Evolutionary conservation across 2,888 invertebrate genomes (phyloP), one percentile per base, ranked within the genome.

Genomic region (Drosophila antonietae): DNA sequence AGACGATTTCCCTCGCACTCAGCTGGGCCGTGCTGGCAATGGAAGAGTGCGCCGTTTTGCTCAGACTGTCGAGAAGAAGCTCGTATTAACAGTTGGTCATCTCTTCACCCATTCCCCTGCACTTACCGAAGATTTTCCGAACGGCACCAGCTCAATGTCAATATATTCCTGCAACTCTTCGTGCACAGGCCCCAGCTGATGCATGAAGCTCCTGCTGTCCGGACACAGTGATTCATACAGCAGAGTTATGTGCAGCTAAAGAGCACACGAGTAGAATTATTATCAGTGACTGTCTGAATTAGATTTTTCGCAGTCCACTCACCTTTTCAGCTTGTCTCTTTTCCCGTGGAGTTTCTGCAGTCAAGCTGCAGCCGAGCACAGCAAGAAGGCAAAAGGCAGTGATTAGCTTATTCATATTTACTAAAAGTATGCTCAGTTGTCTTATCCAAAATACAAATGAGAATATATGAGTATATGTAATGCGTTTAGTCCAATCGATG

Each of bases 1-100:
- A 95, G 93, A 63, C 94, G 92, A 85, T 95, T 95, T 5, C 95
- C 95, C 51, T 92, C 90, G 74, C 95, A 95, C 88, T 95, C 95
- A 0, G 91, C 78, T 0, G 94, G 93, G 0, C 95, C 95, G 83
- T 95, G 95, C 90, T 95, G 95, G 83, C 95, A 95, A 69, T 92
- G 88, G 79, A 95, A 95, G 0, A 93, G 90, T 28, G 87, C 88
- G 37, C 93, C 91, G 10, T 93, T 93, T 12, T 89, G 75, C 49
- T 80, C 62, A 6, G 92, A 92, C 91, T 92, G 20, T 12, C 56
- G 15, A 18, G 7, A 18, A 10, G n/a, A 15, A 28, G 14, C 35
- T 18, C 15, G 2, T 2, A 49, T 12, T 46, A 20, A 12, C 4
- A 20, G 28, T 14, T 10, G 39, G 33, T 10, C 4, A 14, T n/a